Conservation (phyloP, 2,113 vertebrate species). For the Formicarius rufipectus region DNA sequence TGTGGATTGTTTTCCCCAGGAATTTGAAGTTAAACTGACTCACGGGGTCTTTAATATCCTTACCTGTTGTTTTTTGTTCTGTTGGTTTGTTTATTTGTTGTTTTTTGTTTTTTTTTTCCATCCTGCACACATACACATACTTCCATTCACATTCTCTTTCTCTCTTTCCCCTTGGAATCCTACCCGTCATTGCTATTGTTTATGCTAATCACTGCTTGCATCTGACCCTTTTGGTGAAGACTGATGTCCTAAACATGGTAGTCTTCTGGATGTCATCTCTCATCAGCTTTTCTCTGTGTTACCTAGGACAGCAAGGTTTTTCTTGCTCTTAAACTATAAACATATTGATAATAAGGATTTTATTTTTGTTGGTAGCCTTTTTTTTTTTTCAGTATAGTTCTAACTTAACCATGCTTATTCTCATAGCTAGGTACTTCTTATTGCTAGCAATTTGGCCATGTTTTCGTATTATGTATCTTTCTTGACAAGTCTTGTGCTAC, state of each 20-base stretch:
- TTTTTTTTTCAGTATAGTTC: neutral
- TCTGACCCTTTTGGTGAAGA: neutral
- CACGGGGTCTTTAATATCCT: neutral
- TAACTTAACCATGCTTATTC: neutral
- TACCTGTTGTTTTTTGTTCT: neutral
- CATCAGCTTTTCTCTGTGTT: neutral
- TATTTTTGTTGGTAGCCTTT: neutral
- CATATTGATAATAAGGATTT: neutral
- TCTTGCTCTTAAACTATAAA: neutral
- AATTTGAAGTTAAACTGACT: neutral
- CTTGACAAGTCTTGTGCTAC: neutral
- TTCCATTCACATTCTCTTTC: neutral
- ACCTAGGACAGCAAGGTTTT: neutral
- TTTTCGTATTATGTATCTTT: neutral
- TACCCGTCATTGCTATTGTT: neutral
- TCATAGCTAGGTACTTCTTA: neutral
- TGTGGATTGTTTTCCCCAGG: neutral
- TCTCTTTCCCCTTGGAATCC: neutral
- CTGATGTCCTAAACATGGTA: neutral
- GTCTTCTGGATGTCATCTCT: neutral
- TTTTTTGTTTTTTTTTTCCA: neutral
- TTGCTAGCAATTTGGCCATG: neutral
- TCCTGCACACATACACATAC: fast-evolving
- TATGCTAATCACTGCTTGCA: neutral
- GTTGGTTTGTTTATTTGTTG: neutral